Conservation (phyloP, 2,113 vertebrate genomes). For the Corythornis cristatus region DNA sequence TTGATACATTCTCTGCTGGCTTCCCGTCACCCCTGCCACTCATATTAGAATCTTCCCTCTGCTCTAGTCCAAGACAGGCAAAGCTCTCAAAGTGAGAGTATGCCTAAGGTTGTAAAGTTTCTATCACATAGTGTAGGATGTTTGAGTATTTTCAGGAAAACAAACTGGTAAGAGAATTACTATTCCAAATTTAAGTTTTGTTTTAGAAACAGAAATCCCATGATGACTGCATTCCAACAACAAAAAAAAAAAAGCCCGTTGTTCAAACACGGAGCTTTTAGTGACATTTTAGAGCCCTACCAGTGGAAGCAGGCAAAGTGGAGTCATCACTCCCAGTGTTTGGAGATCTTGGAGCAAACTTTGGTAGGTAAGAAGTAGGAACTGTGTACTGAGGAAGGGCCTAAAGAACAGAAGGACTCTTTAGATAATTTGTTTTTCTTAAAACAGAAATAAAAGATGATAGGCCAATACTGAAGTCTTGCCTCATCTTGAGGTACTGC, state of each 20-base stretch:
- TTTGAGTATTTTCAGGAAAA: neutral
- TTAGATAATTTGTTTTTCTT: neutral
- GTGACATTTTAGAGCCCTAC: neutral
- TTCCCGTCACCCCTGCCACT: neutral
- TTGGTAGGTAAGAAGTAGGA: neutral
- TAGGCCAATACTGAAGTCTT: neutral
- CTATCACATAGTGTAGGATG: neutral
- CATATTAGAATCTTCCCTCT: neutral
- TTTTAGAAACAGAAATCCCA: neutral
- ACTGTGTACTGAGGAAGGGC: neutral
- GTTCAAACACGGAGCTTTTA: neutral
- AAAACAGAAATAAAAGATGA: neutral
- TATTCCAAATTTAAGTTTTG: neutral
- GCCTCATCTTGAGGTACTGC: neutral
- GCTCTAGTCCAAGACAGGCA: neutral
- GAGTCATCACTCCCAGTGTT: neutral
- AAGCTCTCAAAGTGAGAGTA: constrained; percentile 14
- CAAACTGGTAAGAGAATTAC: neutral
- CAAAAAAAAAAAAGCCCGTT: neutral
- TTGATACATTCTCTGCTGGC: neutral
- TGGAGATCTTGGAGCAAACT: neutral
- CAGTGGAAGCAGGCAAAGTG: neutral
- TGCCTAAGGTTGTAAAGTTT: neutral
- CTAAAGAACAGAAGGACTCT: neutral
- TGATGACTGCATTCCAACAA: neutral